A percentile compares a stretch with the other conserved stretches of the same genome.
Evolutionary conservation across 1,140 invertebrate species (phyloP).

Genomic region (Caenorhabditis elegans): DNA sequence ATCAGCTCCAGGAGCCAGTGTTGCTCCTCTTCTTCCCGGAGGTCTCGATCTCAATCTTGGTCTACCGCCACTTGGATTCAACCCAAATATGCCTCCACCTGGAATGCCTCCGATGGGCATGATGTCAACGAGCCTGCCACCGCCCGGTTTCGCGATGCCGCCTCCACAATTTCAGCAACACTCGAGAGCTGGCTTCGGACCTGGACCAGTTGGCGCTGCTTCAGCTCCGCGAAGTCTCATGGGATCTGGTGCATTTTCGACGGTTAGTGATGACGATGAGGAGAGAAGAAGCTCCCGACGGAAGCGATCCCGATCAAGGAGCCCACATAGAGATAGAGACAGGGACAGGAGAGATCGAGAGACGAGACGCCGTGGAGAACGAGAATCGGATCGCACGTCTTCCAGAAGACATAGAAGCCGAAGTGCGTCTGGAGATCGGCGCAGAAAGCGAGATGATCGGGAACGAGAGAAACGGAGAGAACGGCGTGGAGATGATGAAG

Average conservation of each 20-base stretch:
- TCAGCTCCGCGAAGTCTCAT: not conserved
- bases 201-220: not conserved
- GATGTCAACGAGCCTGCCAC: not conserved
- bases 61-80: conserved; percentile 34
- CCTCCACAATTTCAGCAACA: not conserved
- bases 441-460: not conserved
- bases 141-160: not conserved
- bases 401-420: conserved; percentile 6
- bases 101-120: not conserved
- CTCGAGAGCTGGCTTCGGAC: conserved; percentile 10
- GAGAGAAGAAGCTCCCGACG: not conserved
- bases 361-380: not conserved
- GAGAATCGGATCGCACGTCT: not conserved
- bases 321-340: not conserved
- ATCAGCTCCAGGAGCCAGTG: not conserved
- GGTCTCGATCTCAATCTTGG: conserved; percentile 1
- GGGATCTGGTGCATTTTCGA: not conserved
- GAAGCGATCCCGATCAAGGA: not conserved
- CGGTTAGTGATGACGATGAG: not conserved
- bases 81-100: conserved; percentile 40
- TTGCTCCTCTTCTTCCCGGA: not conserved
- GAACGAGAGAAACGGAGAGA: not conserved
- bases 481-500: not conserved
- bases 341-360: not conserved
- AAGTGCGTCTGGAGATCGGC: not conserved